These are phyloP conservation scores for Tor tambroides DNA, from an alignment of 2,113 vertebrate genomes.

Conservation along the genomic window DNA sequence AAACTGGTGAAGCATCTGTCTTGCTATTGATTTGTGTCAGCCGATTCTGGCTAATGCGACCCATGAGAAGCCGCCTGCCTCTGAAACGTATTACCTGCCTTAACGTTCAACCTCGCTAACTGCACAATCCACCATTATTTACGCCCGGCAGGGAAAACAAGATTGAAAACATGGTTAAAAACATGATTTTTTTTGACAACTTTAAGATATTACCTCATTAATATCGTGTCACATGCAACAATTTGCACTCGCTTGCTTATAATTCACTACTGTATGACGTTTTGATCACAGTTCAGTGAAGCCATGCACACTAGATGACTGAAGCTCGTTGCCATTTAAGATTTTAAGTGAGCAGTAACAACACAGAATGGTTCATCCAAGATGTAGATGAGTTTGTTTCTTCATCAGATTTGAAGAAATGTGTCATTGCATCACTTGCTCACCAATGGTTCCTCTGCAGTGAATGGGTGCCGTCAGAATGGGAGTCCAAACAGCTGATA, in stretches of 20 bases:
- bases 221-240: not conserved
- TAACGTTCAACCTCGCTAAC: slow-evolving; percentile 1
- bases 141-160: not conserved
- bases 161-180: not conserved
- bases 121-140: not conserved
- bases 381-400: no score
- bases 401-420: no score
- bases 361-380: not conserved
- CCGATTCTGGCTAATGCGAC: slow-evolving; percentile 7
- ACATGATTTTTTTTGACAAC: not conserved
- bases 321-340: not conserved
- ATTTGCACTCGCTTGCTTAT: not conserved
- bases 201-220: slow-evolving; percentile 10
- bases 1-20: slow-evolving; percentile 28
- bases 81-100: not conserved
- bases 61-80: slow-evolving; percentile 7
- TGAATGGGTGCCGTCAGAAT: no score
- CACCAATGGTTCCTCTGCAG: no score
- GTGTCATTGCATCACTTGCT: no score
- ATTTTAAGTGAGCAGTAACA: not conserved
- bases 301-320: no score
- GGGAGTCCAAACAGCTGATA: no score
- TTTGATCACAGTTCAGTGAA: not conserved
- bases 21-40: slow-evolving; percentile 38
- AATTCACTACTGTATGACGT: no score